Conservation (phyloP, 2,888 invertebrate genomes). For the Acrobasis repandana region DNA sequence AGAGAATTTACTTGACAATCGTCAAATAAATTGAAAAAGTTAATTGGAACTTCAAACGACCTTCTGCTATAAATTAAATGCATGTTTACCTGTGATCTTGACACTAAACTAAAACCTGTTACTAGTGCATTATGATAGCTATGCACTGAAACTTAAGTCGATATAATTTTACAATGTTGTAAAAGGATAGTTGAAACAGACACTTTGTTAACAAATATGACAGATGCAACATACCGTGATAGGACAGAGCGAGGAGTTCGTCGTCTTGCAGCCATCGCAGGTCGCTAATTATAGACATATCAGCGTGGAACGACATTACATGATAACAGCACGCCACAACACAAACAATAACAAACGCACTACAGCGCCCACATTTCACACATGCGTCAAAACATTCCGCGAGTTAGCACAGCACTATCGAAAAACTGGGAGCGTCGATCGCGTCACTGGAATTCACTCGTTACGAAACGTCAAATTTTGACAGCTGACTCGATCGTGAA, state of each 20-base stretch:
- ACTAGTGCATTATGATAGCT: not conserved
- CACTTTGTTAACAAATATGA: slow-evolving; percentile 13
- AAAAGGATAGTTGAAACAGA: not conserved
- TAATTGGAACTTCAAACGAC: slow-evolving; percentile 8
- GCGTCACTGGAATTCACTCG: slow-evolving; percentile 36
- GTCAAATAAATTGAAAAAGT: slow-evolving; percentile 6
- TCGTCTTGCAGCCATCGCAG: slow-evolving; percentile 78
- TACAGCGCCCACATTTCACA: slow-evolving; percentile 67
- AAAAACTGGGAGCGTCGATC: slow-evolving; percentile 16
- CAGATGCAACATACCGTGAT: slow-evolving; percentile 66
- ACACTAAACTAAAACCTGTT: slow-evolving; percentile 14
- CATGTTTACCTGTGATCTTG: slow-evolving; percentile 12
- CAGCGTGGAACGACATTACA: slow-evolving; percentile 74
- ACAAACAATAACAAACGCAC: slow-evolving; percentile 50
- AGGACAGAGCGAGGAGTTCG: slow-evolving; percentile 75
- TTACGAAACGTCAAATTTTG: slow-evolving; percentile 70
- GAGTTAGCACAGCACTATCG: slow-evolving; percentile 23
- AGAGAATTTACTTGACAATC: not conserved
- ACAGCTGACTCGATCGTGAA: slow-evolving; percentile 70
- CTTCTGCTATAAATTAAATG: slow-evolving; percentile 8
- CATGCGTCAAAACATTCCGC: slow-evolving; percentile 47
- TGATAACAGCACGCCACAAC: slow-evolving; percentile 66
- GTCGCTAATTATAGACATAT: slow-evolving; percentile 80
- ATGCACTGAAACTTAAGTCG: not conserved
- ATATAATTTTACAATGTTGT: not conserved